Percentiles rank a stretch among this genome's conserved stretches.
These are phyloP conservation scores for Sturnira hondurensis DNA, from an alignment of 2,113 vertebrate species.

Conservation along the genomic window DNA sequence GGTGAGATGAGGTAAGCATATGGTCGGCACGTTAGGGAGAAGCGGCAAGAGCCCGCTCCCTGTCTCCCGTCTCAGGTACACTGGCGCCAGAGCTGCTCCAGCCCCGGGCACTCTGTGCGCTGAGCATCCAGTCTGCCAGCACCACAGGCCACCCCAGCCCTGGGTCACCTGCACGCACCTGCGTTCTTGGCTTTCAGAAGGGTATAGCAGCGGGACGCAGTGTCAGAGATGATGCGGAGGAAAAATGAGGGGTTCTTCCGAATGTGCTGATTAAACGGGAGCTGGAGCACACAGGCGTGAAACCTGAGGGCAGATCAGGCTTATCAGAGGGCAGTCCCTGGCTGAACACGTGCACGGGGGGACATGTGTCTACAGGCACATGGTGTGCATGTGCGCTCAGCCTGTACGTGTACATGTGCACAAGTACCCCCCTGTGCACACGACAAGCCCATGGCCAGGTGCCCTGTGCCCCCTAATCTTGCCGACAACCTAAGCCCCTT, in stretches of 20 bases:
- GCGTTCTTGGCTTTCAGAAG: conserved; percentile 83
- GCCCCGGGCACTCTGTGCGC: rapidly evolving
- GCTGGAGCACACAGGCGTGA: conserved; percentile 88
- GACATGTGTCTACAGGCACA: background rate
- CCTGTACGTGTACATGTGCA: background rate
- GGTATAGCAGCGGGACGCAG: conserved; percentile 77
- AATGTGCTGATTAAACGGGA: conserved; percentile 88
- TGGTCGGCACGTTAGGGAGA: background rate
- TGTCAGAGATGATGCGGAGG: conserved; percentile 85
- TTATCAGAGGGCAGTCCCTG: rapidly evolving
- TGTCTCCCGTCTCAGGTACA: background rate
- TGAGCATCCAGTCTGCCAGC: background rate
- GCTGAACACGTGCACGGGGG: rapidly evolving
- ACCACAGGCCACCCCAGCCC: rapidly evolving
- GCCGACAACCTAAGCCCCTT: background rate
- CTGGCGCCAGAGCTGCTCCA: background rate
- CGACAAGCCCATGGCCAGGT: background rate
- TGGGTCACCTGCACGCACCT: conserved; percentile 73
- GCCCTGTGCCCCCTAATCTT: background rate
- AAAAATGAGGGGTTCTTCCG: conserved; percentile 87
- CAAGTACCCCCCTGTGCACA: background rate
- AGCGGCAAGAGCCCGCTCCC: background rate
- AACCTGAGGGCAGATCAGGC: conserved; percentile 79
- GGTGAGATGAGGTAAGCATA: too few relatives aligned
- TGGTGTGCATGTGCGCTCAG: background rate